phyloP scores from a whole-genome alignment of 2,888 invertebrate genomes.

The Amiota mariae region DNA sequence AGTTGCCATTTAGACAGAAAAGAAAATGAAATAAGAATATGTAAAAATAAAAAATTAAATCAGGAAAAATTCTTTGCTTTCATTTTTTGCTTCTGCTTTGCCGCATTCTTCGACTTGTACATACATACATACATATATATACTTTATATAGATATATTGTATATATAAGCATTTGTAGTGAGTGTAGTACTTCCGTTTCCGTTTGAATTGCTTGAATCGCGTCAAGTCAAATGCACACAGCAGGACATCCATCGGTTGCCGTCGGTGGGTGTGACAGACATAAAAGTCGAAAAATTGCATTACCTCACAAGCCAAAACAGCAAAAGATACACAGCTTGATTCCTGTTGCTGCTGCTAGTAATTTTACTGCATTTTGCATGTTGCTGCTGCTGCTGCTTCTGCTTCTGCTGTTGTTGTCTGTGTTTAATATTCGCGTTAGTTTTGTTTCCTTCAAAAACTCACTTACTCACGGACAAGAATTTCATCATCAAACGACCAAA shows the following conservation, averaged over 20 bases:
- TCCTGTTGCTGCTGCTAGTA: constrained; percentile 33
- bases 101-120: constrained; percentile 56
- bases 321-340: not conserved
- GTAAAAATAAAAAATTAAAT: no score
- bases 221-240: constrained; percentile 3
- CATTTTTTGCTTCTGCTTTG: constrained; percentile 41
- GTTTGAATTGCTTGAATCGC: constrained; percentile 59
- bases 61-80: not conserved
- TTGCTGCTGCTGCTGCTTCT: constrained; percentile 16
- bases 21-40: not conserved
- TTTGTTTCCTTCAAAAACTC: constrained; percentile 35
- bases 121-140: constrained; percentile 51
- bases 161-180: no score
- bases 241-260: no score
- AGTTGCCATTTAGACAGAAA: constrained; percentile 59
- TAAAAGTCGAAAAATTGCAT: constrained; percentile 56
- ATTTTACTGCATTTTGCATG: constrained; percentile 31
- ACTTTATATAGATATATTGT: no score
- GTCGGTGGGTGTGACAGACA: not conserved
- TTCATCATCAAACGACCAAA: no score
- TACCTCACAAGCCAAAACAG: constrained; percentile 49
- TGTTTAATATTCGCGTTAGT: constrained; percentile 61
- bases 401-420: constrained; percentile 40
- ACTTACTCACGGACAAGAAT: no score
- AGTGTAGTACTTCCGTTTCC: constrained; percentile 62